Conservation (phyloP, 2,113 vertebrate species). For the Platycercus adscitus region DNA sequence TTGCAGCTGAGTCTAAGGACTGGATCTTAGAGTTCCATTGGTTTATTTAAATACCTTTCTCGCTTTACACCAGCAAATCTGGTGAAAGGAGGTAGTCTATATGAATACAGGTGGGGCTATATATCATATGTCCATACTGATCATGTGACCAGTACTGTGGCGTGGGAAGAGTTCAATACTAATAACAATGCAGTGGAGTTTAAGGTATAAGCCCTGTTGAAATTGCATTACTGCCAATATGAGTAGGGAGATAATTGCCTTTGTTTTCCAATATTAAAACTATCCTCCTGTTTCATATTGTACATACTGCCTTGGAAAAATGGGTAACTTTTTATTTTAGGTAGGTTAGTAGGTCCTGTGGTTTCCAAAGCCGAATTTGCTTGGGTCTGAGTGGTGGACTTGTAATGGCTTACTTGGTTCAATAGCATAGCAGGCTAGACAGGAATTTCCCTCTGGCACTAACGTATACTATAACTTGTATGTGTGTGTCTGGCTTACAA, state of each 20-base stretch:
- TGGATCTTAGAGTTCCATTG: background rate
- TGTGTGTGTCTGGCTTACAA: constrained; percentile 17
- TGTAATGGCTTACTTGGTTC: constrained; percentile 22
- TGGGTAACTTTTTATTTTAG: background rate
- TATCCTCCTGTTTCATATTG: background rate
- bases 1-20: background rate
- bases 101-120: background rate
- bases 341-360: background rate
- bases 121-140: background rate
- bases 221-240: background rate
- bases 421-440: constrained; percentile 33
- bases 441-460: constrained; percentile 50
- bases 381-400: constrained; percentile 39
- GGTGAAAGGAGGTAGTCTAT: background rate
- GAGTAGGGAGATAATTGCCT: background rate
- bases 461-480: constrained; percentile 58
- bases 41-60: background rate
- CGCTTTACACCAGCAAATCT: background rate
- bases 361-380: constrained; percentile 1
- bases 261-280: background rate
- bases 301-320: background rate
- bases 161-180: background rate
- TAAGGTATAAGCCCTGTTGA: background rate
- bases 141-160: background rate
- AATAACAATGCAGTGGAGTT: background rate